Percentiles rank a stretch among this genome's conserved stretches.
Conservation (phyloP, 2,113 vertebrate species). For the Centropus bengalensis region DNA sequence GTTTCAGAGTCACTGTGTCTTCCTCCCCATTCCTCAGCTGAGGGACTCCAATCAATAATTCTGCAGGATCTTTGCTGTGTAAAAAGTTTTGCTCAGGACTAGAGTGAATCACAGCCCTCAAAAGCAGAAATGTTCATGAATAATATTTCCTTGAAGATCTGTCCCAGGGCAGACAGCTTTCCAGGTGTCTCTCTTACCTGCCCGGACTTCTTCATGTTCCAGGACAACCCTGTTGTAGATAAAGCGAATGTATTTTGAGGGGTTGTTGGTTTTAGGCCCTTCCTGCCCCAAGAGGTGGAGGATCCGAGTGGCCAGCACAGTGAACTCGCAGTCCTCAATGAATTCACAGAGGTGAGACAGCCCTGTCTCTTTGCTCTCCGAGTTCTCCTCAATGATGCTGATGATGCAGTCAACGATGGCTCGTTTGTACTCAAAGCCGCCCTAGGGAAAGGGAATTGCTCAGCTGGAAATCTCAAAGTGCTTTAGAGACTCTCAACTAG, state of each 20-base stretch:
- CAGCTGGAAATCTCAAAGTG: background rate
- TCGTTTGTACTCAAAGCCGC: constrained; percentile 84
- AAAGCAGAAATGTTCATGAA: background rate
- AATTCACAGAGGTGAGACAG: constrained; percentile 84
- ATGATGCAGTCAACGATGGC: constrained; percentile 86
- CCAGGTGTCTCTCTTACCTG: constrained; percentile 65
- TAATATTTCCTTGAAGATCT: background rate
- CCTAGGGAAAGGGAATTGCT: constrained; percentile 59
- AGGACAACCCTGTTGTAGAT: constrained; percentile 85
- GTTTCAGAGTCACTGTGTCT: background rate
- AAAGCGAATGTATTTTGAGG: constrained; percentile 86
- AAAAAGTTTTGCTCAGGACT: background rate
- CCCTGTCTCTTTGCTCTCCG: constrained; percentile 84
- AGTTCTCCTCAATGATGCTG: constrained; percentile 85
- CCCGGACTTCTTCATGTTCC: constrained; percentile 84
- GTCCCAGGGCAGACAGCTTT: background rate
- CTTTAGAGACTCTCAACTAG: background rate
- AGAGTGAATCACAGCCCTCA: background rate
- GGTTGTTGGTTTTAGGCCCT: constrained; percentile 82
- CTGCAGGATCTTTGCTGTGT: background rate
- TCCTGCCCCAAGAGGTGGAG: constrained; percentile 84
- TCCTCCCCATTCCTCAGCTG: background rate
- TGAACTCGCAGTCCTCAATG: constrained; percentile 85
- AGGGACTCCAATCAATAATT: background rate
- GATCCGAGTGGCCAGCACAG: constrained; percentile 83